Conservation (phyloP, 2,113 vertebrate species). For the Calonectris borealis region DNA sequence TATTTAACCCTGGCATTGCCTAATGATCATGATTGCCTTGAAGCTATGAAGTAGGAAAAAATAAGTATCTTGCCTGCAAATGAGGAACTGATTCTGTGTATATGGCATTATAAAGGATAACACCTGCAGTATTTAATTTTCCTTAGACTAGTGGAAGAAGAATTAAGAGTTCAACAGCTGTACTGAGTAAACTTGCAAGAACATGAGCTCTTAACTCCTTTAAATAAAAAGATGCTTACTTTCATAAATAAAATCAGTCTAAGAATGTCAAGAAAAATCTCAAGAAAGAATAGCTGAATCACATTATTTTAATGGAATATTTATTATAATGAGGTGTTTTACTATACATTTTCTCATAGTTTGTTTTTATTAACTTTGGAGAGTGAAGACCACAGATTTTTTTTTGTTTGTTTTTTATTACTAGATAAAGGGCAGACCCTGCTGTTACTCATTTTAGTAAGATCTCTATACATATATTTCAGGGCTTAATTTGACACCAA, state of each 20-base stretch:
- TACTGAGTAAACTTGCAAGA: not conserved
- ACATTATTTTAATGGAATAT: not conserved
- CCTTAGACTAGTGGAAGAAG: not conserved
- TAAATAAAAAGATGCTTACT: not conserved
- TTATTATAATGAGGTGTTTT: not conserved
- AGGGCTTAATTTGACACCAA: not conserved
- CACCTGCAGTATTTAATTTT: conserved; percentile 8
- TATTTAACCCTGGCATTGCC: conserved; percentile 15
- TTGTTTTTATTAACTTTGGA: not conserved
- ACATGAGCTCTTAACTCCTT: not conserved
- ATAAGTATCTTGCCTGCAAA: not conserved
- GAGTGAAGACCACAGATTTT: not conserved
- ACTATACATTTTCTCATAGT: not conserved
- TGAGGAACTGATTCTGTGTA: conserved; percentile 8
- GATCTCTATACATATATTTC: not conserved
- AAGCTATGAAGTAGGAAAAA: conserved; percentile 3
- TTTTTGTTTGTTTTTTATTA: not conserved
- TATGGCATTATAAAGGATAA: not conserved
- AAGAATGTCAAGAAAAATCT: not conserved
- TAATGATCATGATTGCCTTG: not conserved
- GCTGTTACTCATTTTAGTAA: not conserved
- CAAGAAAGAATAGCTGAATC: not conserved
- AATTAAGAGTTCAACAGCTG: not conserved
- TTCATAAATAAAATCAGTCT: not conserved
- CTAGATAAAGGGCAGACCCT: not conserved